These are phyloP conservation scores for Drosophila virilis DNA, from an alignment of 1,140 invertebrate species.

Conservation along the genomic window DNA sequence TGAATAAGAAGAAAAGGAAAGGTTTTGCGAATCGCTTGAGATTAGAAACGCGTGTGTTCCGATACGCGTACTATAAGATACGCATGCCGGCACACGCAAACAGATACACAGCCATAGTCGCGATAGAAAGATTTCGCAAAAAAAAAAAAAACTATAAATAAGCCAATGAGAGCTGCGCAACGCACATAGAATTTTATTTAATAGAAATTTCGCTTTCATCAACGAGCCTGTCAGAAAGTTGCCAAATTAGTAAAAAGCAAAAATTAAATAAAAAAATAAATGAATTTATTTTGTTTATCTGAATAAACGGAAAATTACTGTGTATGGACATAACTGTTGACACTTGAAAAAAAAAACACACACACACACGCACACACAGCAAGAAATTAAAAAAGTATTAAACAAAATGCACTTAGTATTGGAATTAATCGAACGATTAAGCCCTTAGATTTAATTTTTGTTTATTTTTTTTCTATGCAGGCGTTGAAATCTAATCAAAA, in stretches of 20 bases:
- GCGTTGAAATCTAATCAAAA: conserved; percentile 53
- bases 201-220: conserved; percentile 40
- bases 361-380: not conserved
- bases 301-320: conserved; percentile 35
- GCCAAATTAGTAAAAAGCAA: not conserved
- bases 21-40: conserved; percentile 38
- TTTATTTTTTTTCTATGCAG: conserved; percentile 14
- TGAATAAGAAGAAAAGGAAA: conserved; percentile 18
- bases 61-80: conserved; percentile 21
- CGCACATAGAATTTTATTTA: conserved; percentile 30
- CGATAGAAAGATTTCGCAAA: conserved; percentile 21
- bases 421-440: not conserved
- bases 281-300: conserved; percentile 15
- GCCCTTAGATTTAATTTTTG: conserved; percentile 11
- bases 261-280: conserved; percentile 2
- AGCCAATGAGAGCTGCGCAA: conserved; percentile 18
- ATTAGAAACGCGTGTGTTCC: conserved; percentile 40
- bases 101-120: conserved; percentile 1
- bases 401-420: conserved; percentile 10
- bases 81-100: conserved; percentile 29
- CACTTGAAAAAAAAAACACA: not conserved
- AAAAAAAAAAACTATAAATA: conserved; percentile 34
- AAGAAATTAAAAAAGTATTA: conserved; percentile 3
- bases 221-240: conserved; percentile 8
- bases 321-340: not conserved